These are phyloP conservation scores for Thripadectes ignobilis DNA, from an alignment of 2,797 vertebrate species.

Conservation along the genomic window DNA sequence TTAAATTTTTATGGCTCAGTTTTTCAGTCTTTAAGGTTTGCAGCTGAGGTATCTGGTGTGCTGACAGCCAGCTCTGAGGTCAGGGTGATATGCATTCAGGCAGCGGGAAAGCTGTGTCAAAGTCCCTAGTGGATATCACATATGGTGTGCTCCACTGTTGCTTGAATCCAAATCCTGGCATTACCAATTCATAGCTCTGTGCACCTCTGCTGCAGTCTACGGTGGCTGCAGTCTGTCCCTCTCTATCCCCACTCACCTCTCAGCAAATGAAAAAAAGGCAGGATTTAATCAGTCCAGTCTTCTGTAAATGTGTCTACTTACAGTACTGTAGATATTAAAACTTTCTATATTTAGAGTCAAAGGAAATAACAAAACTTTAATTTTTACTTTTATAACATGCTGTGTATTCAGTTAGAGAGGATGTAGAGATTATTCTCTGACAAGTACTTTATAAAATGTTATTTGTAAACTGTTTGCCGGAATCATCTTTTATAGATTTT, in stretches of 20 bases:
- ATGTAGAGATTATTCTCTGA: neutral
- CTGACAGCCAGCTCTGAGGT: neutral
- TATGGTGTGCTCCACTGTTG: neutral
- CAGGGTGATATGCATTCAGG: rapidly evolving
- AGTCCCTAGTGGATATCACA: neutral
- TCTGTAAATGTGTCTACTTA: neutral
- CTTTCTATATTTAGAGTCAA: neutral
- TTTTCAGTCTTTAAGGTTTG: neutral
- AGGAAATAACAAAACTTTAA: neutral
- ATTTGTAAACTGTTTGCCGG: neutral
- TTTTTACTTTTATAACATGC: neutral
- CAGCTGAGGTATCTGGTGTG: neutral
- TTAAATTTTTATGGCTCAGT: neutral
- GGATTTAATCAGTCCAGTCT: neutral
- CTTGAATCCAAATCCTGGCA: neutral
- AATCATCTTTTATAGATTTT: neutral
- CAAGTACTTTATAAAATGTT: neutral
- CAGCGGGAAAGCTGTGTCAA: neutral
- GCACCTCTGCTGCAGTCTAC: neutral
- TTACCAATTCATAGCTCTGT: neutral
- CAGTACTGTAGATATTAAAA: neutral
- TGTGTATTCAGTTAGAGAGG: neutral
- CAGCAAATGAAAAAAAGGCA: neutral
- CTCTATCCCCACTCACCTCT: neutral
- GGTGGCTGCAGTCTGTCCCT: neutral